phyloP scores from a whole-genome alignment of 2,113 vertebrate genomes.

The Anhinga anhinga region DNA sequence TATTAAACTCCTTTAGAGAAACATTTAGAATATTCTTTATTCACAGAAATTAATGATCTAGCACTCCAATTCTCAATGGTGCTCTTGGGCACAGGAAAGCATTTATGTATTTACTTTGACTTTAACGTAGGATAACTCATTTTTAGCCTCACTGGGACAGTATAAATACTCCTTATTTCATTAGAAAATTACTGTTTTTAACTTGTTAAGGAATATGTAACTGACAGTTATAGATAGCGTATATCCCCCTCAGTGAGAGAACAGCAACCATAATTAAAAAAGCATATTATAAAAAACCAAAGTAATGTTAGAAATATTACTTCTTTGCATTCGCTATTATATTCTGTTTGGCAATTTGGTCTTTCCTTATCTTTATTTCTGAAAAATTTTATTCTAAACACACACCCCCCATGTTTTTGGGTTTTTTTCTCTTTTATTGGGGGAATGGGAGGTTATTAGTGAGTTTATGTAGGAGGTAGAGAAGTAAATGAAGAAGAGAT shows the following conservation, averaged over 20 bases:
- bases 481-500: neutral
- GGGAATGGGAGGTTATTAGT: accelerated
- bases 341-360: neutral
- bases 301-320: neutral
- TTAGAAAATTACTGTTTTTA: neutral
- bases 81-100: neutral
- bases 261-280: neutral
- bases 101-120: slow-evolving; percentile 9
- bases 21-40: neutral
- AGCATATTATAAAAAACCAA: accelerated
- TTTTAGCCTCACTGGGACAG: neutral
- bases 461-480: neutral
- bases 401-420: accelerated
- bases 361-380: neutral
- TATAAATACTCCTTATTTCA: neutral
- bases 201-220: neutral
- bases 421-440: no score
- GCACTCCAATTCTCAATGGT: neutral
- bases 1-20: slow-evolving; percentile 5
- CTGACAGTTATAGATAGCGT: neutral
- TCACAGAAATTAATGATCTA: slow-evolving; percentile 2
- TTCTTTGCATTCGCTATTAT: neutral
- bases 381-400: neutral
- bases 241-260: neutral
- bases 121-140: neutral